Percentiles rank a stretch among this genome's conserved stretches.
These are phyloP conservation scores for Spongilla lacustris DNA, from an alignment of 37 sponge, comb jelly and placozoan genomes.

Conservation along the genomic window DNA sequence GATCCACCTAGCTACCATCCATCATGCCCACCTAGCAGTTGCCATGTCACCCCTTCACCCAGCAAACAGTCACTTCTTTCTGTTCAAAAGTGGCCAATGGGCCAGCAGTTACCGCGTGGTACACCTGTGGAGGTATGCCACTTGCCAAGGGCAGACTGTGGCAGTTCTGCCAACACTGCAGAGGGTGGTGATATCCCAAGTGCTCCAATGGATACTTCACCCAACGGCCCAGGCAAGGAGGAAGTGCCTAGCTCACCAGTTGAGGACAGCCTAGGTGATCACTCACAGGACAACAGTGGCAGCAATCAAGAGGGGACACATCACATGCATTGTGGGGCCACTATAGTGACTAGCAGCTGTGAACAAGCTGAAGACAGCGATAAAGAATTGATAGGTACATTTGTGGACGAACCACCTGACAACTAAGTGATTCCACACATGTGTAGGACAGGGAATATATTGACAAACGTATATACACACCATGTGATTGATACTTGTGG, in stretches of 20 bases:
- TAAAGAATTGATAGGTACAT: background rate
- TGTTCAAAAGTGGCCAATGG: background rate
- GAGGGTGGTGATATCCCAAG: background rate
- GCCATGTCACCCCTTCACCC: background rate
- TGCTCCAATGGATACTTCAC: background rate
- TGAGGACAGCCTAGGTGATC: background rate
- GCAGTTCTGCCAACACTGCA: background rate
- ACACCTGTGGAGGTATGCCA: background rate
- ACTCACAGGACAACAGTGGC: background rate
- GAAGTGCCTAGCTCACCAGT: background rate
- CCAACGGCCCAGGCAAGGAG: background rate
- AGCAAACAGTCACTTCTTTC: background rate
- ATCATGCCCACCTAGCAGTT: background rate
- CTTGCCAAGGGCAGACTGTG: background rate
- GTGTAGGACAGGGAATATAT: background rate
- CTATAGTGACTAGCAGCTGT: background rate
- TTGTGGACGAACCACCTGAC: background rate
- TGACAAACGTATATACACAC: conserved; percentile 6
- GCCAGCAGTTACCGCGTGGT: too few relatives aligned
- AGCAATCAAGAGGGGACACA: background rate
- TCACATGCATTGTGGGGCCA: background rate
- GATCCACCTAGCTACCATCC: background rate
- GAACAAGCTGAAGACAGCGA: background rate
- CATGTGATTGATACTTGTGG: conserved; percentile 9
- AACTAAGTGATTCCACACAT: background rate